A percentile compares a stretch with the other conserved stretches of the same genome.
These are phyloP conservation scores for Xenopus laevis DNA, from an alignment of 2,113 vertebrate species.

Conservation along the genomic window DNA sequence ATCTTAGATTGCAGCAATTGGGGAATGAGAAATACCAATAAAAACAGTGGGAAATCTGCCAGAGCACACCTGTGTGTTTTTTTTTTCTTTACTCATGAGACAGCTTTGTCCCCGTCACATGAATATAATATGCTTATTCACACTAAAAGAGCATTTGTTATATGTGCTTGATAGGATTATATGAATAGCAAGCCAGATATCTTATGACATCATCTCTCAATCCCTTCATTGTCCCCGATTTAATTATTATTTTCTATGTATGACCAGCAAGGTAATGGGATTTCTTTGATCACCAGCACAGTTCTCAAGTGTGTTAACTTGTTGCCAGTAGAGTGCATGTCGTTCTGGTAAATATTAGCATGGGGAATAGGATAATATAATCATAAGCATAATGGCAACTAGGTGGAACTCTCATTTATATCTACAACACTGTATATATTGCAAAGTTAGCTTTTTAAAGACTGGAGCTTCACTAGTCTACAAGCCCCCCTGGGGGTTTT, in stretches of 20 bases:
- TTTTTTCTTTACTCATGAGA: conserved; percentile 44
- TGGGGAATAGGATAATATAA: no score
- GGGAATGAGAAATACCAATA: conserved; percentile 45
- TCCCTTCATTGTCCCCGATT: neutral
- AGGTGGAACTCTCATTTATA: no score
- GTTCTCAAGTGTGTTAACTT: no score
- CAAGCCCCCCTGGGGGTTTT: no score
- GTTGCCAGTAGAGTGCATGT: no score
- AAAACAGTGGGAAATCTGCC: conserved; percentile 50
- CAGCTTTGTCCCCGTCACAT: conserved; percentile 32
- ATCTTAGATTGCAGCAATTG: conserved; percentile 46
- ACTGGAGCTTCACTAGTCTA: no score
- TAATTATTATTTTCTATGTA: neutral
- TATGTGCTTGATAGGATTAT: conserved; percentile 33
- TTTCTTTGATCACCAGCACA: no score
- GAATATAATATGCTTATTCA: conserved; percentile 33
- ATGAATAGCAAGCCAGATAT: neutral
- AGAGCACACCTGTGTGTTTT: conserved; percentile 49
- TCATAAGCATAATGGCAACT: no score
- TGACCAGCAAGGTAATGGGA: neutral
- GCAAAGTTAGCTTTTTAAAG: no score
- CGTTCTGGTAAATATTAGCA: no score
- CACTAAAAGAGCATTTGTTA: conserved; percentile 19
- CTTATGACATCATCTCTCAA: neutral
- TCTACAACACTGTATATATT: no score